Percentiles rank a stretch among this genome's conserved stretches.
phyloP scores from a whole-genome alignment of 1,140 invertebrate genomes.

The Leptinotarsa lineolata region DNA sequence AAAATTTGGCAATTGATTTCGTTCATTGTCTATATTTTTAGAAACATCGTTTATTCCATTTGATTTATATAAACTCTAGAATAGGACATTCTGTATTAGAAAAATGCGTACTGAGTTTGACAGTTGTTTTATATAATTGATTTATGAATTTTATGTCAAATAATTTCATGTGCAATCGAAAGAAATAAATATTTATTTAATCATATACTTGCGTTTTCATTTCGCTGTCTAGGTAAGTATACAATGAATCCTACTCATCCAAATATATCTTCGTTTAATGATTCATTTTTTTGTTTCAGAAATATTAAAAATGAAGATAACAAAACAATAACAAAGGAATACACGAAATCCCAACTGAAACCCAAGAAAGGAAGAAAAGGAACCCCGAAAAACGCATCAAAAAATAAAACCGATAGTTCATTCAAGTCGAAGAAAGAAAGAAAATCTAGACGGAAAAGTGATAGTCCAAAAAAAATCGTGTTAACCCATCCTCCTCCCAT shows the following conservation, averaged over 20 bases:
- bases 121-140: too few relatives aligned
- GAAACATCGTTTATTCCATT: too few relatives aligned
- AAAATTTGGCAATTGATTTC: too few relatives aligned
- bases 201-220: background rate
- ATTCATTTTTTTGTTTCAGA: slow-evolving; percentile 7
- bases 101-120: too few relatives aligned
- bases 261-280: background rate
- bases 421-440: slow-evolving; percentile 6
- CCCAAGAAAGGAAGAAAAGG: slow-evolving; percentile 18
- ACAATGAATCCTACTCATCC: background rate
- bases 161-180: background rate
- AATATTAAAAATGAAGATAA: background rate
- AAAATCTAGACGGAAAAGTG: slow-evolving; percentile 15
- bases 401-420: slow-evolving; percentile 2
- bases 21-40: too few relatives aligned
- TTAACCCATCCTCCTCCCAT: slow-evolving; percentile 19
- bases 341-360: background rate
- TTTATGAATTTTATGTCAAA: background rate
- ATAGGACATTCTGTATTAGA: too few relatives aligned
- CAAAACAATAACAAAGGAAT: background rate
- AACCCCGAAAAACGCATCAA: background rate
- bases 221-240: background rate
- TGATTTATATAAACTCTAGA: too few relatives aligned
- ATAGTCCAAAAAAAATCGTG: slow-evolving; percentile 26
- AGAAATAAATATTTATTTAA: background rate